phyloP scores from a whole-genome alignment of 2,113 vertebrate genomes.

The Amia ocellicauda region DNA sequence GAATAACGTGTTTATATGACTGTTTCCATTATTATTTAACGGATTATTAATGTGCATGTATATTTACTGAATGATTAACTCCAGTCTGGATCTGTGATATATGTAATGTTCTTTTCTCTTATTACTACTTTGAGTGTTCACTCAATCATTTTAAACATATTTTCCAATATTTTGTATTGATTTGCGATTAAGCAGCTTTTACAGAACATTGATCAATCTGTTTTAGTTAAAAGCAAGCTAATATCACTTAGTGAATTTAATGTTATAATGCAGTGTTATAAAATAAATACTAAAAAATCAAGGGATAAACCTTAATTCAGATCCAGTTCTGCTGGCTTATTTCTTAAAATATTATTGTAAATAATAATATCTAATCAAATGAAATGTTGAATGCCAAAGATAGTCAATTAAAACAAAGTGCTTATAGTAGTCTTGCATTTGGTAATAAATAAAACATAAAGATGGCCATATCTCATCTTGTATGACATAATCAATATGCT shows the following conservation, averaged over 20 bases:
- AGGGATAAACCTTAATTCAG: too few relatives aligned
- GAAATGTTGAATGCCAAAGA: constrained; percentile 7
- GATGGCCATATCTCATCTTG: constrained; percentile 25
- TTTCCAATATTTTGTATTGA: constrained; percentile 62
- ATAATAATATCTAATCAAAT: constrained; percentile 4
- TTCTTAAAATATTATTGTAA: too few relatives aligned
- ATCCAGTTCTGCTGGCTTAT: too few relatives aligned
- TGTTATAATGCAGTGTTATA: too few relatives aligned
- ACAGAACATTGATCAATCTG: constrained; percentile 48
- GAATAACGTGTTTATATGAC: too few relatives aligned
- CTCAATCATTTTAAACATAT: constrained; percentile 56
- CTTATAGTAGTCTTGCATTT: constrained; percentile 29
- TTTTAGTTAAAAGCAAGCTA: constrained; percentile 54
- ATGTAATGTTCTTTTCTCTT: neutral
- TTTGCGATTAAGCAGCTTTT: constrained; percentile 44
- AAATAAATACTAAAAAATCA: too few relatives aligned
- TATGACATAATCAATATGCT: constrained; percentile 36
- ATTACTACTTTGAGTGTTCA: constrained; percentile 34
- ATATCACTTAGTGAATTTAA: constrained; percentile 46
- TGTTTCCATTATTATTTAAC: too few relatives aligned
- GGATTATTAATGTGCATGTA: too few relatives aligned
- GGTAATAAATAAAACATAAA: constrained; percentile 39
- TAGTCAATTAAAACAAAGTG: constrained; percentile 13
- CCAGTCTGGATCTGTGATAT: too few relatives aligned
- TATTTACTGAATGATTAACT: too few relatives aligned